Evolutionary conservation across 2,888 invertebrate species (phyloP), one percentile per base, ranked within the genome.

Genomic region (Leptogaster cylindrica): DNA sequence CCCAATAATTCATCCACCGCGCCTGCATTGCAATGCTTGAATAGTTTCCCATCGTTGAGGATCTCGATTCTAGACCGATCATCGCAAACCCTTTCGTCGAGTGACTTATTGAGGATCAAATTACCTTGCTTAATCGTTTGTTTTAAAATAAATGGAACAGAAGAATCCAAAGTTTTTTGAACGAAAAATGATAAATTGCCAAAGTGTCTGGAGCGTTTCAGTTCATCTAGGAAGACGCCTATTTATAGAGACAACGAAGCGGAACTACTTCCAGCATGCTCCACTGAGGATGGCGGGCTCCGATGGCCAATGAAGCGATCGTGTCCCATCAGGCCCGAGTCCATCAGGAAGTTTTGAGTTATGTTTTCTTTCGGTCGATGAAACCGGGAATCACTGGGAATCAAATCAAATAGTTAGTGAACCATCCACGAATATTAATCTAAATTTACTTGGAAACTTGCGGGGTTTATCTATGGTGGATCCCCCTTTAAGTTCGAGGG

Each of bases 161-260:
- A 2, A 41, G 18, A 41, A 41, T 14, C 18, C 10, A 41, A n/a
- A 6, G 55, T 6, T 55, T 39, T 55, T 55, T 6, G 16, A 36
- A 36, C 36, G 46, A 8, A 39, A 55, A 55, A 55, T 55, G 55
- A 55, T 55, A 55, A 55, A 55, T 55, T 55, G n/a, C n/a, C n/a
- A n/a, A n/a, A n/a, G n/a, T n/a, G n/a, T n/a, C n/a, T n/a, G n/a
- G n/a, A n/a, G n/a, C n/a, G n/a, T n/a, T n/a, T n/a, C n/a, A n/a
- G n/a, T n/a, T n/a, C n/a, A n/a, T n/a, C n/a, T n/a, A n/a, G n/a
- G n/a, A n/a, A n/a, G n/a, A n/a, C n/a, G n/a, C n/a, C n/a, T n/a
- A n/a, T n/a, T n/a, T n/a, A n/a, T n/a, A n/a, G n/a, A n/a, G n/a
- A n/a, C n/a, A n/a, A n/a, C n/a, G 25, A 25, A 23, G 46, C 46